Evolutionary conservation across 2,113 vertebrate genomes (phyloP).

Genomic region (Anarrhichthys ocellatus): DNA sequence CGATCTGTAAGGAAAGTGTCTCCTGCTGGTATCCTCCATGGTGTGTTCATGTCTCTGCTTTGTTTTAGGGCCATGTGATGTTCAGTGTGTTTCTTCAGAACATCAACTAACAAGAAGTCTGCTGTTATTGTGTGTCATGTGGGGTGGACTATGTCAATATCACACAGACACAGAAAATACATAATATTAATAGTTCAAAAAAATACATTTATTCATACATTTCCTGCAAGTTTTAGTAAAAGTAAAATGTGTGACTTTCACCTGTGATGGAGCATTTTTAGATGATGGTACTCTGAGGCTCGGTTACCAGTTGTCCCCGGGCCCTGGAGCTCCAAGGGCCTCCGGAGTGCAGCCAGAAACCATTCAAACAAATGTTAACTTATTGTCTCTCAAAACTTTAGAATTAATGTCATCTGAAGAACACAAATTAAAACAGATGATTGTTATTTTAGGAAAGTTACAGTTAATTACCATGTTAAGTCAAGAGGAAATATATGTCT

Average conservation of each 20-base stretch:
- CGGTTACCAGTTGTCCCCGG: neutral
- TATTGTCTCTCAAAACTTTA: too few relatives aligned
- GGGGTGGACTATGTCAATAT: neutral
- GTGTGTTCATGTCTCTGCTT: too few relatives aligned
- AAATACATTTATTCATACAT: neutral
- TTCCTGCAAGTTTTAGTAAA: neutral
- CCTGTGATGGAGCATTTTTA: too few relatives aligned
- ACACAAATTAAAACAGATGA: too few relatives aligned
- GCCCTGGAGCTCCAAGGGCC: neutral
- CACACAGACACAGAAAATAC: neutral
- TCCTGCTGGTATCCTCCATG: too few relatives aligned
- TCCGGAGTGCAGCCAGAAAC: too few relatives aligned
- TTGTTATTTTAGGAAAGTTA: too few relatives aligned
- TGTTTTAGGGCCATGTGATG: neutral
- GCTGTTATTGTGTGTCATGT: neutral
- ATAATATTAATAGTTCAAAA: neutral
- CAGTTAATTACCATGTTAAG: neutral
- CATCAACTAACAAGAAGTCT: neutral
- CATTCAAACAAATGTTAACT: too few relatives aligned
- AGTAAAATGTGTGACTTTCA: neutral
- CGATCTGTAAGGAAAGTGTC: neutral
- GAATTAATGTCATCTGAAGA: too few relatives aligned
- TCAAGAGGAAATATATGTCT: too few relatives aligned
- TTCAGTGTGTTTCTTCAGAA: neutral
- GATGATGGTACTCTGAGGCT: neutral